phyloP scores from a whole-genome alignment of 2,113 vertebrate species.

The Hassar affinis region DNA sequence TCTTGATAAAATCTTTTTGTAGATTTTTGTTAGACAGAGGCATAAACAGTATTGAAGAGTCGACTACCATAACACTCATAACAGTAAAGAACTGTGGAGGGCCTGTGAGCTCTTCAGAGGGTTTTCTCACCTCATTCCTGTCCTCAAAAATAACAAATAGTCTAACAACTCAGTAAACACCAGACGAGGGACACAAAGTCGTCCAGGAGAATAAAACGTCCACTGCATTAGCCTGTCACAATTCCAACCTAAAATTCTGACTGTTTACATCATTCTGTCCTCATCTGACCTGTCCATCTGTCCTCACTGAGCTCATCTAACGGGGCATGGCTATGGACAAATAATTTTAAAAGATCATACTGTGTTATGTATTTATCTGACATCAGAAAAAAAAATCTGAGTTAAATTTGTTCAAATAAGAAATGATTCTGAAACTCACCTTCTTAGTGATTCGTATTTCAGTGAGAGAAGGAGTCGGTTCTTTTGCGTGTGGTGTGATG shows the following conservation, averaged over 20 bases:
- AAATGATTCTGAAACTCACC: neutral
- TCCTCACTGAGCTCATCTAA: no score
- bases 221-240: neutral
- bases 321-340: neutral
- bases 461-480: neutral
- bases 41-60: constrained; percentile 43
- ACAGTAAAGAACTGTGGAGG: neutral
- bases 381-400: neutral
- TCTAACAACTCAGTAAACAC: neutral
- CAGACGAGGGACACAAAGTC: neutral
- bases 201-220: neutral
- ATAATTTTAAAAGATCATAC: neutral
- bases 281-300: no score
- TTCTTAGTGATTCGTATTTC: neutral
- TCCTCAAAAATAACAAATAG: neutral
- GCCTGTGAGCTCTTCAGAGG: neutral
- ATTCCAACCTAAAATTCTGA: neutral
- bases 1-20: neutral
- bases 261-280: neutral
- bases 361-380: neutral
- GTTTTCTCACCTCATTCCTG: neutral
- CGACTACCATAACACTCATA: neutral
- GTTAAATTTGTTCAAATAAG: neutral
- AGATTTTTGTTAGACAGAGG: constrained; percentile 29
- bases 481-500: neutral